phyloP scores from a whole-genome alignment of 2,888 invertebrate genomes.

The Hoplodrina ambigua region DNA sequence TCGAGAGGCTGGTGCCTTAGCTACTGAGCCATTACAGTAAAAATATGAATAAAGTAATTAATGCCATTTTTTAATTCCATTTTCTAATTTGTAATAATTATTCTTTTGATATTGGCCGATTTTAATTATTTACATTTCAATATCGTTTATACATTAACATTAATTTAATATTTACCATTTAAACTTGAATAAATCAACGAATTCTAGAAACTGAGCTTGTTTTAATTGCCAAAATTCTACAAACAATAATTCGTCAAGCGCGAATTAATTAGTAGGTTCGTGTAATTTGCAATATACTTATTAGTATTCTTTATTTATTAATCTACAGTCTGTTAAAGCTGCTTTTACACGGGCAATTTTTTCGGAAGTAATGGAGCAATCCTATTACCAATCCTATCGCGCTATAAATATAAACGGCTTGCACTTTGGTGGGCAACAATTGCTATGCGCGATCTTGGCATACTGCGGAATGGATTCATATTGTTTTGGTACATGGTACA shows the following conservation, averaged over 20 bases:
- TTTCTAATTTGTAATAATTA: too few species aligned
- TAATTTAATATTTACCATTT: neutral
- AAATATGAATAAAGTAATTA: too few species aligned
- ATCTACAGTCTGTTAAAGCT: constrained; percentile 52
- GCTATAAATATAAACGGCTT: neutral
- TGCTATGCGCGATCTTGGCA: neutral
- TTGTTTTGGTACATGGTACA: neutral
- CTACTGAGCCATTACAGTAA: too few species aligned
- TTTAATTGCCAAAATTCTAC: constrained; percentile 26
- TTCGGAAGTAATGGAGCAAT: neutral
- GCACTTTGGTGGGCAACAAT: neutral
- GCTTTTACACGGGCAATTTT: neutral
- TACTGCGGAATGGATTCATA: neutral
- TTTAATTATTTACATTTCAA: neutral
- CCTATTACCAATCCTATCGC: neutral
- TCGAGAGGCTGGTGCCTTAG: too few species aligned
- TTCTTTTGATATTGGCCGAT: neutral
- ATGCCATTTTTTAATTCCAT: too few species aligned
- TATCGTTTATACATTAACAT: neutral
- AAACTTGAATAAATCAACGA: constrained; percentile 5
- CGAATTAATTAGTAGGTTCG: constrained; percentile 37
- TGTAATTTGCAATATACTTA: constrained; percentile 51
- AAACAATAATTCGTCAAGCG: constrained; percentile 37
- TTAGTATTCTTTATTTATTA: constrained; percentile 64
- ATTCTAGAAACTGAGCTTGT: constrained; percentile 1